These are phyloP conservation scores for Ranitomeya imitator DNA, from an alignment of 2,113 vertebrate species.

Conservation along the genomic window DNA sequence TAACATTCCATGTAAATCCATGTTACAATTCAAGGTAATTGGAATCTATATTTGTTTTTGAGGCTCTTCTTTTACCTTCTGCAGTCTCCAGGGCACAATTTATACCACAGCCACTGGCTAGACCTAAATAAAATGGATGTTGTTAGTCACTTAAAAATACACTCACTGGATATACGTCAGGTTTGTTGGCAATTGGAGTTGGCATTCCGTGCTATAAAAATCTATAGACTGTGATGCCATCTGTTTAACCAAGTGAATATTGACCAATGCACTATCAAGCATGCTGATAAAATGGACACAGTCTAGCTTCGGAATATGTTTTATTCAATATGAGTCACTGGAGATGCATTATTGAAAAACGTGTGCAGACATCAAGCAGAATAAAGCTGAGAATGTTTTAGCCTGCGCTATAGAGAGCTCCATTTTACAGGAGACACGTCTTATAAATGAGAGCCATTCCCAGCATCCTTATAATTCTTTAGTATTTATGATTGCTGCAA, in stretches of 20 bases:
- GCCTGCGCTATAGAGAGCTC: conserved; percentile 17
- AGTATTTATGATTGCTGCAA: conserved; percentile 47
- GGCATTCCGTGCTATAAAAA: conserved; percentile 39
- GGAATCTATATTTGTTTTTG: background rate
- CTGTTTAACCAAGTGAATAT: conserved; percentile 46
- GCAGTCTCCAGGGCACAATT: background rate
- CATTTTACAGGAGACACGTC: conserved; percentile 42
- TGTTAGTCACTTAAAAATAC: conserved; percentile 37
- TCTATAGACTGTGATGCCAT: conserved; percentile 43
- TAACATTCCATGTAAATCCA: background rate
- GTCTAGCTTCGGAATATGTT: conserved; percentile 41
- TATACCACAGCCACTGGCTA: conserved; percentile 5
- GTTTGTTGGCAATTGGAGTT: conserved; percentile 36
- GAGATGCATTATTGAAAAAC: conserved; percentile 53
- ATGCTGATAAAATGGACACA: conserved; percentile 46
- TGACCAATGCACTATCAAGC: conserved; percentile 44
- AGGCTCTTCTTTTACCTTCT: background rate
- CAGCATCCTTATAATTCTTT: conserved; percentile 49
- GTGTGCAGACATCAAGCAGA: conserved; percentile 44
- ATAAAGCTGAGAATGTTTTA: conserved; percentile 17
- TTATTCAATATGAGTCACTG: conserved; percentile 52
- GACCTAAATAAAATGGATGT: conserved; percentile 46
- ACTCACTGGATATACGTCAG: conserved; percentile 40
- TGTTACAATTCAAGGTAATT: background rate
- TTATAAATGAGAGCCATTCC: conserved; percentile 40